phyloP scores from a whole-genome alignment of 1,140 invertebrate genomes.

The Tribolium madens region DNA sequence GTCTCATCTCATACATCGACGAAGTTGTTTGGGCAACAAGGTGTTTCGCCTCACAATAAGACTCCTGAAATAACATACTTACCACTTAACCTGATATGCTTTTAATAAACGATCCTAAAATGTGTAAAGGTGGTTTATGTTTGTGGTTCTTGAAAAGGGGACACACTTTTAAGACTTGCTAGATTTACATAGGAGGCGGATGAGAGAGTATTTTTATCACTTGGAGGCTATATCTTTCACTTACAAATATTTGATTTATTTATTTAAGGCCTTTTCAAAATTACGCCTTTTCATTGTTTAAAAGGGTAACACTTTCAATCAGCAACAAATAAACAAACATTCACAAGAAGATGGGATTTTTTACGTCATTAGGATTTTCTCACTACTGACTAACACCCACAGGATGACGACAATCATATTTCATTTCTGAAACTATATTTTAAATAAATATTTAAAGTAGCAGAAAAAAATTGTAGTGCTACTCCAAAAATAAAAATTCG shows the following conservation, averaged over 20 bases:
- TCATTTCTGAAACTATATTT: neutral
- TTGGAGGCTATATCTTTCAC: neutral
- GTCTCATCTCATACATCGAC: conserved; percentile 15
- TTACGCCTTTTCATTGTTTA: neutral
- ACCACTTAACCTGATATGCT: conserved; percentile 38
- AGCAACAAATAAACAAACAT: neutral
- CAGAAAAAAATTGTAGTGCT: neutral
- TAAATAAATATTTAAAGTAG: neutral
- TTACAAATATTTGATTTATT: neutral
- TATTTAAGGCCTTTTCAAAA: neutral
- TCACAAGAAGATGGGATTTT: neutral
- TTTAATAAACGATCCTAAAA: conserved; percentile 39
- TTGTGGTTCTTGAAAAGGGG: conserved; percentile 31
- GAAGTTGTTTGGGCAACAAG: conserved; percentile 31
- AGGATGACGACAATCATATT: neutral
- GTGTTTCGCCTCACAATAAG: conserved; percentile 31
- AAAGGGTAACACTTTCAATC: neutral
- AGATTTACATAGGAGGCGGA: conserved; percentile 19
- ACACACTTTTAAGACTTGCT: conserved; percentile 12
- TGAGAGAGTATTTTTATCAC: conserved; percentile 27
- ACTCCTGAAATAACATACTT: conserved; percentile 37
- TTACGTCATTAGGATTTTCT: neutral
- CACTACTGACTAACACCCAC: neutral
- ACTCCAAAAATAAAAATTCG: neutral
- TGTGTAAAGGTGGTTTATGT: conserved; percentile 29